phyloP scores from a whole-genome alignment of 2,113 vertebrate genomes.

The Paracanthobrama guichenoti region DNA sequence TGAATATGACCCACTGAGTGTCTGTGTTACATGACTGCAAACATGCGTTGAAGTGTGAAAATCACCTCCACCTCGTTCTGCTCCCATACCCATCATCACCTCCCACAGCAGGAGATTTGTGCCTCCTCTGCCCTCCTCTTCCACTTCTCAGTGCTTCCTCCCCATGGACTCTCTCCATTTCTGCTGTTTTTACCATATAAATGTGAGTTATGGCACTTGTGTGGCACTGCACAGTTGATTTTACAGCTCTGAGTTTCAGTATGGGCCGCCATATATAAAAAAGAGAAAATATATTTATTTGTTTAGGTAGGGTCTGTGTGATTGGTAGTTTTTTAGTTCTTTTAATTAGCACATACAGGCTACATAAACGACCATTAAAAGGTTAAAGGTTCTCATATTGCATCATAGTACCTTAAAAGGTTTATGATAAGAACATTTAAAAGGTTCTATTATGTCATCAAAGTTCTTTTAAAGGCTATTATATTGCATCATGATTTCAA shows the following conservation, averaged over 20 bases:
- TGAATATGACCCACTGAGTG: neutral
- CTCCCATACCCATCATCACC: conserved; percentile 12
- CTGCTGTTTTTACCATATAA: conserved; percentile 22
- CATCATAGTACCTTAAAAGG: neutral
- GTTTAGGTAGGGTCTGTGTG: too few relatives aligned
- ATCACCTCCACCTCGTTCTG: conserved; percentile 2
- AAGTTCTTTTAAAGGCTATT: neutral
- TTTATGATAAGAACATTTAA: neutral
- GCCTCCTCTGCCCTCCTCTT: conserved; percentile 8
- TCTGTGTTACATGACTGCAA: conserved; percentile 25
- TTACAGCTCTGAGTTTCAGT: neutral
- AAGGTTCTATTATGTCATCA: neutral
- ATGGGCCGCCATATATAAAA: neutral
- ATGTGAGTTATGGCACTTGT: conserved; percentile 4
- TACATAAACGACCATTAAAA: neutral
- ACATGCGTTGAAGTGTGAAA: conserved; percentile 21
- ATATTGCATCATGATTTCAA: neutral
- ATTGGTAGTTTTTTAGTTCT: neutral
- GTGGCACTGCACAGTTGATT: neutral
- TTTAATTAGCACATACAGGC: neutral
- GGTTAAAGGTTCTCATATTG: neutral
- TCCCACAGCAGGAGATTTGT: conserved; percentile 18
- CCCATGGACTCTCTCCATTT: neutral
- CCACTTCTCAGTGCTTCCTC: conserved; percentile 17
- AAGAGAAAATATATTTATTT: neutral